A percentile compares a stretch with the other conserved stretches of the same genome.
phyloP scores from a whole-genome alignment of 64 coral and sea anemone species.

The Montipora efflorescens region DNA sequence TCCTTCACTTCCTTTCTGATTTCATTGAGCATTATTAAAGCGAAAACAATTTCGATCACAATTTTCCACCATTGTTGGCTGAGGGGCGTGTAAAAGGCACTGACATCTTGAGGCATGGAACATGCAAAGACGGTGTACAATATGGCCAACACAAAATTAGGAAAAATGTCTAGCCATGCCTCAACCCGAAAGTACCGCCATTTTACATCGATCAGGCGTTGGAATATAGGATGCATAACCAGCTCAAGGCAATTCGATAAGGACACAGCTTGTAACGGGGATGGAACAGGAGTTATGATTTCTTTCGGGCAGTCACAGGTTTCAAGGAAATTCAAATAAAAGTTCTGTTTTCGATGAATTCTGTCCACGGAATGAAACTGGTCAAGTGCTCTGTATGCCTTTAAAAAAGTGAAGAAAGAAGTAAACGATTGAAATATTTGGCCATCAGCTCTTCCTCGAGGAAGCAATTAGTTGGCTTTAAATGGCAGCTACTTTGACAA shows the following conservation, averaged over 20 bases:
- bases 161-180: conserved; percentile 51
- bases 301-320: conserved; percentile 24
- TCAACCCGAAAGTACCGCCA: conserved; percentile 41
- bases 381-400: conserved; percentile 84
- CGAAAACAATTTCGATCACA: conserved; percentile 67
- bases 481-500: too few species aligned
- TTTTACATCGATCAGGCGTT: conserved; percentile 52
- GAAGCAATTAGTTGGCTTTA: too few species aligned
- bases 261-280: conserved; percentile 19
- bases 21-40: conserved; percentile 75
- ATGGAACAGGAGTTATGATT: conserved; percentile 6
- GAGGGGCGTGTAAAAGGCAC: conserved; percentile 43
- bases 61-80: conserved; percentile 79
- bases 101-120: conserved; percentile 29
- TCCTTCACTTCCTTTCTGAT: conserved; percentile 80
- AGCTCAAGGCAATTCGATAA: conserved; percentile 30
- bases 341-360: conserved; percentile 81
- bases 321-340: conserved; percentile 83
- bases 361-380: conserved; percentile 81
- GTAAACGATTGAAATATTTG: neutral
- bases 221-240: conserved; percentile 48
- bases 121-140: conserved; percentile 49
- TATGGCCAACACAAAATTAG: conserved; percentile 27
- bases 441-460: too few species aligned
- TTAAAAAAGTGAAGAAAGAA: neutral